These are phyloP conservation scores for Melipona bicolor DNA, from an alignment of 2,888 invertebrate species.

Conservation along the genomic window DNA sequence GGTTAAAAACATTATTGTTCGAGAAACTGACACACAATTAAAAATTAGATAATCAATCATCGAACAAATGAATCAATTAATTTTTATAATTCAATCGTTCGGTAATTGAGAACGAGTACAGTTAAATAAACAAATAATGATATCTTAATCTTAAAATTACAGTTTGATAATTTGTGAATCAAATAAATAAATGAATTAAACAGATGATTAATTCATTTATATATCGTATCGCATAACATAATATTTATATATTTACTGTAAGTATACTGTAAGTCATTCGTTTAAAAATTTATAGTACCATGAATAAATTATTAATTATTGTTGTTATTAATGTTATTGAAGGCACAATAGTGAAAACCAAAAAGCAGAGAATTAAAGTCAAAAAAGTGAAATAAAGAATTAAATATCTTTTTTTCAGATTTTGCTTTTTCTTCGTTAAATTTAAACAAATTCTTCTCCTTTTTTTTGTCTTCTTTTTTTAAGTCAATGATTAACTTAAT, in stretches of 20 bases:
- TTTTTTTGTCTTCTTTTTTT: not conserved
- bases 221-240: not conserved
- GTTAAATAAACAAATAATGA: not conserved
- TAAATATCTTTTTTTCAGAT: not conserved
- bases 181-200: slow-evolving; percentile 44
- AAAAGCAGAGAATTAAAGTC: not conserved
- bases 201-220: slow-evolving; percentile 29
- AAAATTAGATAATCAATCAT: not conserved
- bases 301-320: not conserved
- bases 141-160: slow-evolving; percentile 9
- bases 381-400: not conserved
- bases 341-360: slow-evolving; percentile 49
- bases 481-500: slow-evolving; percentile 6
- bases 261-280: not conserved
- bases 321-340: not conserved
- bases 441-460: not conserved
- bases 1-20: not conserved
- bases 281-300: not conserved
- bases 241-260: slow-evolving; percentile 5
- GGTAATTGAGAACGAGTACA: not conserved
- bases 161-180: not conserved
- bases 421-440: not conserved
- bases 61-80: slow-evolving; percentile 11
- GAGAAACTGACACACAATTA: not conserved
- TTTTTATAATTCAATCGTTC: slow-evolving; percentile 4